phyloP scores from a whole-genome alignment of 2,888 invertebrate genomes.

The Eumacrocentrus americanus region DNA sequence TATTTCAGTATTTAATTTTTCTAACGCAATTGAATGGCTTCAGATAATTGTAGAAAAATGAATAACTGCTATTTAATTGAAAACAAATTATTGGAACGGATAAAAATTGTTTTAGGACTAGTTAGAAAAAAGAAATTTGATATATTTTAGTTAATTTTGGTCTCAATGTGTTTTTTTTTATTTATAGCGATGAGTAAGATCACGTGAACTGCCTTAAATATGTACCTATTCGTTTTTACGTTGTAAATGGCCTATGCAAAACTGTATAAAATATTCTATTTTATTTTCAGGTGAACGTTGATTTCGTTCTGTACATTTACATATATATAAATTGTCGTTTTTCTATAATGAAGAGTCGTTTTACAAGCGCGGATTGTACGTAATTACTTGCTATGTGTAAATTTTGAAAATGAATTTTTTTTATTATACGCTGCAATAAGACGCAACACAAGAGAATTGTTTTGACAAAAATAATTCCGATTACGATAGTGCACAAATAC shows the following conservation, averaged over 20 bases:
- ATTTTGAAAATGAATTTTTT: not conserved
- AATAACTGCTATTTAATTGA: too few species aligned
- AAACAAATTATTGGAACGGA: too few species aligned
- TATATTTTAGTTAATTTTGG: not conserved
- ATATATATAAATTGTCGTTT: too few species aligned
- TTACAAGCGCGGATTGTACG: not conserved
- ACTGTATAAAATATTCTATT: not conserved
- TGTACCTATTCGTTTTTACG: not conserved
- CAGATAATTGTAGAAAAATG: not conserved
- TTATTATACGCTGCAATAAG: not conserved
- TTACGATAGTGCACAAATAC: not conserved
- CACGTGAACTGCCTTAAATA: not conserved
- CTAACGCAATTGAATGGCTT: not conserved
- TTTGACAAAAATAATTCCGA: not conserved
- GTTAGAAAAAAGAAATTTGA: not conserved
- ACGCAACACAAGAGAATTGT: not conserved
- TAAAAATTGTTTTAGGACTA: not conserved
- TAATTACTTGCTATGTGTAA: not conserved
- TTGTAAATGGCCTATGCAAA: not conserved
- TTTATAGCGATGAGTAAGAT: not conserved
- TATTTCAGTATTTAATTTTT: too few species aligned
- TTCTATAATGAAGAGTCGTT: not conserved
- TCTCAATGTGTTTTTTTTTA: not conserved
- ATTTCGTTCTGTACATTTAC: too few species aligned
- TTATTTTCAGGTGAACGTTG: too few species aligned